Percentiles rank a stretch among this genome's conserved stretches.
Evolutionary conservation across 1,140 invertebrate species (phyloP).

Genomic region (Lepidurus couesii): DNA sequence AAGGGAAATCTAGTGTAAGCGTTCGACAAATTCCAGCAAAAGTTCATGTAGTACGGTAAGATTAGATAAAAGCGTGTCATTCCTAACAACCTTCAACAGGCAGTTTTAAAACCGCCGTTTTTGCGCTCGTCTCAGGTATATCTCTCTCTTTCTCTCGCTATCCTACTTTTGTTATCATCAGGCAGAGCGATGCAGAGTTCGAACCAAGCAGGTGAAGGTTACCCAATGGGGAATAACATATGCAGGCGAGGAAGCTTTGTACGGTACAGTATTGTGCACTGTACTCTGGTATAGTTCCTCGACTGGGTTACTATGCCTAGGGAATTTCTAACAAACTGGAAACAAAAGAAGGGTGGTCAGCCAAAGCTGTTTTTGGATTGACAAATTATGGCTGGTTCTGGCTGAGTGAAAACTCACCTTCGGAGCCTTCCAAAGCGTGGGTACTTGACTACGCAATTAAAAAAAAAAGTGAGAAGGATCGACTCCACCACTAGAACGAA

Average conservation of each 20-base stretch:
- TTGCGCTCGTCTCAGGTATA: not conserved
- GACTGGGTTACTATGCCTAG: not conserved
- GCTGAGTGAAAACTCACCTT: too few species aligned
- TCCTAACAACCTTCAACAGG: not conserved
- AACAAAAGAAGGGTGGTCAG: too few species aligned
- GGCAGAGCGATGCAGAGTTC: too few species aligned
- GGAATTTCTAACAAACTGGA: too few species aligned
- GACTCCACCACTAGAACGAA: not conserved
- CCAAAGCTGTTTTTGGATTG: too few species aligned
- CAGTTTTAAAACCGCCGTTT: not conserved
- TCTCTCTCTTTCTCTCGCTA: not conserved
- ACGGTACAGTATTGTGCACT: too few species aligned
- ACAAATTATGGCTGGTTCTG: too few species aligned
- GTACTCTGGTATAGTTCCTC: not conserved
- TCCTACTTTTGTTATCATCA: not conserved
- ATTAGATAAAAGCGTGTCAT: slow-evolving; percentile 14
- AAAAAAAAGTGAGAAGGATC: not conserved
- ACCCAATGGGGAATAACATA: not conserved
- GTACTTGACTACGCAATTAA: not conserved
- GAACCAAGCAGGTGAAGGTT: not conserved
- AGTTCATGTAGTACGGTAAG: not conserved
- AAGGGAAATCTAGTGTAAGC: too few species aligned
- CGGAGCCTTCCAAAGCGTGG: not conserved
- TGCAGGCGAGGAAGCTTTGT: too few species aligned
- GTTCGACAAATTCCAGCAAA: not conserved